These are phyloP conservation scores for Bombycilla garrulus DNA, from an alignment of 2,113 vertebrate genomes.

Conservation along the genomic window DNA sequence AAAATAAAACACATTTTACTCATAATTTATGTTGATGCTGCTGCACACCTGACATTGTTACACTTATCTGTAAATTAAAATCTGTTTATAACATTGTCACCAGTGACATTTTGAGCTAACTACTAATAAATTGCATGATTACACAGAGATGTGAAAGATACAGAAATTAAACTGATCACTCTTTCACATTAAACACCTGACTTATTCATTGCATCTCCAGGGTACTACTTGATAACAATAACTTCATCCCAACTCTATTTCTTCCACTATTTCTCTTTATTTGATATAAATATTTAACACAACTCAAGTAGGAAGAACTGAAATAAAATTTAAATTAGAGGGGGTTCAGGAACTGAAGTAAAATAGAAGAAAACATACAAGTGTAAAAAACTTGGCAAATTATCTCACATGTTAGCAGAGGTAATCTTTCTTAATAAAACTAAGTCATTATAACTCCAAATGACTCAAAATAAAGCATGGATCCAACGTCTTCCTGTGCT, in stretches of 20 bases:
- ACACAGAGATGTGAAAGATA: background rate
- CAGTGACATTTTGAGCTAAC: background rate
- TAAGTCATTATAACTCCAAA: background rate
- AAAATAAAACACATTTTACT: constrained; percentile 8
- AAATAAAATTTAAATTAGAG: background rate
- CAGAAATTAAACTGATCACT: background rate
- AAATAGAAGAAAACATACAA: background rate
- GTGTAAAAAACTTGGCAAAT: background rate
- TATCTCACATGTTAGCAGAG: background rate
- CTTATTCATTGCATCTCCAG: background rate
- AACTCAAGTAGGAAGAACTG: background rate
- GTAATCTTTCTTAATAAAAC: background rate
- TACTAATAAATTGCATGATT: background rate
- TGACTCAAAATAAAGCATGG: background rate
- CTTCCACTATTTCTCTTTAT: background rate
- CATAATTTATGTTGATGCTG: background rate
- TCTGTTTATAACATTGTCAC: background rate
- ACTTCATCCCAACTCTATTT: background rate
- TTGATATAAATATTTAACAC: background rate
- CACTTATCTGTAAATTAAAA: background rate
- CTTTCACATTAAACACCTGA: background rate
- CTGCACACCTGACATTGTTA: background rate
- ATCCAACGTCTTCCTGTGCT: background rate
- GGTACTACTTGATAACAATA: background rate
- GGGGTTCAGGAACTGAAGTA: background rate